Evolutionary conservation across 2,113 vertebrate species (phyloP).

Genomic region (Oreocharis arfaki): DNA sequence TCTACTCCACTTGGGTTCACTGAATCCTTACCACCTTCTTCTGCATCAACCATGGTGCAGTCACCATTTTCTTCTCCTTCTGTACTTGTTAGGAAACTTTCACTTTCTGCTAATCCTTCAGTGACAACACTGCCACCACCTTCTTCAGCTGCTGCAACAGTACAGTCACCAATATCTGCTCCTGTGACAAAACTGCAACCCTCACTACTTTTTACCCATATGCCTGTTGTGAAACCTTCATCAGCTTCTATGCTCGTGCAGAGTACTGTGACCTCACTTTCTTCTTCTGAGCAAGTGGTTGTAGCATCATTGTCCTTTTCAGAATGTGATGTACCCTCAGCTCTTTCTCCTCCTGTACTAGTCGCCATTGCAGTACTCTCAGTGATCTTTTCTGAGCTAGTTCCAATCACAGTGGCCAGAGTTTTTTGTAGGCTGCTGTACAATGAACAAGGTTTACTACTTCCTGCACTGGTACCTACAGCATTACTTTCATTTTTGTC

Average conservation of each 20-base stretch:
- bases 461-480: conserved; percentile 62
- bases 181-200: background rate
- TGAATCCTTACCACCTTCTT: conserved; percentile 15
- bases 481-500: conserved; percentile 49
- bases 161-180: conserved; percentile 45
- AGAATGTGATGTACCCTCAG: background rate
- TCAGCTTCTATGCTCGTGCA: conserved; percentile 77
- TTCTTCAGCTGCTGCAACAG: conserved; percentile 72
- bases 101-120: conserved; percentile 70
- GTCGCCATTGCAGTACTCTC: conserved; percentile 43
- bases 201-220: background rate
- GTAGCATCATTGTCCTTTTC: conserved; percentile 54
- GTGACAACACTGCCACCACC: conserved; percentile 63
- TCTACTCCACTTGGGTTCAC: background rate
- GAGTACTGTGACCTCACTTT: background rate
- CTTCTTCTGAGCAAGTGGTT: conserved; percentile 60
- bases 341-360: conserved; percentile 60
- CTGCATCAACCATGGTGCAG: conserved; percentile 38
- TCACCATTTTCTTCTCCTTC: conserved; percentile 67
- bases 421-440: background rate
- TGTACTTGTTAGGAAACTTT: conserved; percentile 71
- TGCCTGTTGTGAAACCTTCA: conserved; percentile 53
- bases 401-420: background rate
- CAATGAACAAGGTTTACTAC: background rate
- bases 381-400: conserved; percentile 24